Conservation (phyloP, 2,113 vertebrate species). For the Macrotis lagotis region DNA sequence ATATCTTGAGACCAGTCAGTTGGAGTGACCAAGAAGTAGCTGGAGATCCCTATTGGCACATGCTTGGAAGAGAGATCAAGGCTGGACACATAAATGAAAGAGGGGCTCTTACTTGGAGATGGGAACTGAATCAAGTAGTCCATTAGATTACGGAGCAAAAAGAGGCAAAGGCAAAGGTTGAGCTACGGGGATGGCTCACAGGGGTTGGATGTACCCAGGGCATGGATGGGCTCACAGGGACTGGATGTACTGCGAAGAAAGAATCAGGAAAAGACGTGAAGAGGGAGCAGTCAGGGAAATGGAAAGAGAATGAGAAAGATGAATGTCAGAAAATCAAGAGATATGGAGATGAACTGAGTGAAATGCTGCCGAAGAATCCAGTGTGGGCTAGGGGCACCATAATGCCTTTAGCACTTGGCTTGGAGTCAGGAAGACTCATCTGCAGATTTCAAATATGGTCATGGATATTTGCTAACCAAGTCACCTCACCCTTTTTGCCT, state of each 20-base stretch:
- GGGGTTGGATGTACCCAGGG: too few relatives aligned
- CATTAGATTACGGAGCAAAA: neutral
- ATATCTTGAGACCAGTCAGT: neutral
- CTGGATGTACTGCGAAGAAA: too few relatives aligned
- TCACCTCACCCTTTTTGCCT: too few relatives aligned
- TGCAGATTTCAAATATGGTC: too few relatives aligned
- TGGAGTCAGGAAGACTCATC: too few relatives aligned
- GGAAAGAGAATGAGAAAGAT: neutral
- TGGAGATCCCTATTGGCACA: neutral
- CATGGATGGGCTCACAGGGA: too few relatives aligned
- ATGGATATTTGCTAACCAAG: too few relatives aligned
- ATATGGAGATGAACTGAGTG: fast-evolving
- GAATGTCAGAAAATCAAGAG: neutral
- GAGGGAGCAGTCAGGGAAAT: neutral
- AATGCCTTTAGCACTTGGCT: too few relatives aligned
- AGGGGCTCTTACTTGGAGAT: neutral
- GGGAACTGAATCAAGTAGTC: neutral
- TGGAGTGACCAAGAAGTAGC: neutral
- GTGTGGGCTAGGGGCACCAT: too few relatives aligned
- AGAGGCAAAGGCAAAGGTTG: neutral
- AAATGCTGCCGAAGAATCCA: neutral
- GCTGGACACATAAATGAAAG: neutral
- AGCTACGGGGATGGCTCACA: neutral
- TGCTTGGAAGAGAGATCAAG: neutral
- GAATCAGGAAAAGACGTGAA: neutral